phyloP scores from a whole-genome alignment of 92 coral and sea anemone genomes.

The Meandrina meandrites region DNA sequence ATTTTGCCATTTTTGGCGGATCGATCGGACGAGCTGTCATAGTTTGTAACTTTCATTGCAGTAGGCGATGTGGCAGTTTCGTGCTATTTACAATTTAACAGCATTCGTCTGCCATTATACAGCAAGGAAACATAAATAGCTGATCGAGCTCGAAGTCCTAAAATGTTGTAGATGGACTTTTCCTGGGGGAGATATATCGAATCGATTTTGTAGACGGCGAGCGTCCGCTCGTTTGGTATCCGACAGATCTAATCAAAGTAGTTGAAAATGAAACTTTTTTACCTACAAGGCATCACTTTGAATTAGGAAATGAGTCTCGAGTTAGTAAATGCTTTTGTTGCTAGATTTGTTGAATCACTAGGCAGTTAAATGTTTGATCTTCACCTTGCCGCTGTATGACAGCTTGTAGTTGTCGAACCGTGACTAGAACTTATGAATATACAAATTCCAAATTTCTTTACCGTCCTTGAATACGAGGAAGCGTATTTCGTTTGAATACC shows the following conservation, averaged over 20 bases:
- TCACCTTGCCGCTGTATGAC: slow-evolving; percentile 9
- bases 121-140: slow-evolving; percentile 12
- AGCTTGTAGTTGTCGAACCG: neutral
- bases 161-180: neutral
- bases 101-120: slow-evolving; percentile 3
- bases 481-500: slow-evolving; percentile 2
- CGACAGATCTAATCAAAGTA: neutral
- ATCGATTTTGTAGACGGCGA: neutral
- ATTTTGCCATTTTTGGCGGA: neutral
- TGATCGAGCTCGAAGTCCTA: neutral
- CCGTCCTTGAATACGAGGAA: neutral
- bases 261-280: neutral
- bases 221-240: neutral
- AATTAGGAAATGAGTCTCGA: slow-evolving; percentile 20
- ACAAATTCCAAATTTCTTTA: neutral
- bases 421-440: neutral
- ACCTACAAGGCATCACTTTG: slow-evolving; percentile 5
- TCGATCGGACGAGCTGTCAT: slow-evolving; percentile 22
- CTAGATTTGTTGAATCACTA: slow-evolving; percentile 9
- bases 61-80: slow-evolving; percentile 20
- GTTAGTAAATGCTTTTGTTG: slow-evolving; percentile 31
- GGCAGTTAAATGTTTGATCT: neutral
- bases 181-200: neutral
- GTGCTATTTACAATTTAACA: slow-evolving; percentile 37
- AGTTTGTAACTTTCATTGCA: slow-evolving; percentile 8